Base-by-base conservation (phyloP, 92 coral and sea anemone genomes). In the Epizoanthus stellaris region DNA sequence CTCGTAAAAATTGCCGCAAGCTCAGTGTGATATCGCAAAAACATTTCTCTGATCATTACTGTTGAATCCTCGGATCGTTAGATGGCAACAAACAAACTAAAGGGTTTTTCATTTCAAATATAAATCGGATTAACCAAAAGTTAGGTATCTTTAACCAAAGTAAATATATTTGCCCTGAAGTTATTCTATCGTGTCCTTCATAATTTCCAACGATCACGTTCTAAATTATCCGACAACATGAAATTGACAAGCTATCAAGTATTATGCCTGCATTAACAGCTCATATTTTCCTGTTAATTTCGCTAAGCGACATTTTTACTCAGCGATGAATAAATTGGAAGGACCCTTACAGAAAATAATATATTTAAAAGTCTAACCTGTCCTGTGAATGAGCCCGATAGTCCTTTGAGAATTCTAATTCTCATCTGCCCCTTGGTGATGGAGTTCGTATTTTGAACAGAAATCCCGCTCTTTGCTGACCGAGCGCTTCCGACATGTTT, bases 341-440 rank as follows among this genome's bases (percentile, higher is more conserved):
- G 52, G 17, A 61, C 20, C 4, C 21, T 45, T 10, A 19, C 13
- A 61, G 23, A 10, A 38, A 14, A 39, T 9, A 57, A 67, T 56
- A 70, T 16, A 47, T 6, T 68, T 40, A 3, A 7, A 11, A 15
- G 19, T 38, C 88, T 63, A 47, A 90, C 93, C 93, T 90, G 88
- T 45, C 70, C 88, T 19, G 94, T 25, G 0, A 94, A 70, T 1
- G 95, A 82, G 5, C 93, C 90, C 13, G 95, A 69, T 7, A 92
- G 67, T 4, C 98, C 98, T 63, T 89, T 92, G n/a, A 94, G 86
- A 61, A 94, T 86, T 9, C 98, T 85, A 34, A 94, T 94, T 64
- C 94, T 87, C 86, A 93, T 88, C 72, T 92, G 95, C 64, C 98
- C 95, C 12, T 91, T 93, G 4, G 98, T 92, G 6, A 94, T 38